A percentile compares a stretch with the other conserved stretches of the same genome.
Evolutionary conservation across 2,113 vertebrate genomes (phyloP).

Genomic region (Speoplatyrhinus poulsoni): DNA sequence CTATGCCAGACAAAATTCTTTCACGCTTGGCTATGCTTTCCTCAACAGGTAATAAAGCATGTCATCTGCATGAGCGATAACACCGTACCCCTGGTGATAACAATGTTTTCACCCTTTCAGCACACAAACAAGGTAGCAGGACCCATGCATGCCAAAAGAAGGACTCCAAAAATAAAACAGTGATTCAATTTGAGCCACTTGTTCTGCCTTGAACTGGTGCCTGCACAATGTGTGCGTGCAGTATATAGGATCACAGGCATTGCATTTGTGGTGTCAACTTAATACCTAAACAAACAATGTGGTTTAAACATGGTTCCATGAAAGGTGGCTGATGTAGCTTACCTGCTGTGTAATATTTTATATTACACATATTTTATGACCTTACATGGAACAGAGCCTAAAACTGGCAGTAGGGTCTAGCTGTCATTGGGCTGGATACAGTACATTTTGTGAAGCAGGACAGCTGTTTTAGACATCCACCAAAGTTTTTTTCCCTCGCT

Average conservation of each 20-base stretch:
- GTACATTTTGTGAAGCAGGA: constrained; percentile 33
- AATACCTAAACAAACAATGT: constrained; percentile 27
- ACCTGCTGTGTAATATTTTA: constrained; percentile 50
- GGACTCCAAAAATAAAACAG: constrained; percentile 11
- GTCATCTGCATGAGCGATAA: constrained; percentile 9
- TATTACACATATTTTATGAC: constrained; percentile 42
- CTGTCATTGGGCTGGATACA: constrained; percentile 13
- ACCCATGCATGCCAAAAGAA: constrained; percentile 25
- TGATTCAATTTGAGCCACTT: constrained; percentile 35
- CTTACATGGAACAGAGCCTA: constrained; percentile 31
- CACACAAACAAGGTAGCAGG: constrained; percentile 23
- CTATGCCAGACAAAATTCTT: constrained; percentile 4
- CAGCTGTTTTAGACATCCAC: constrained; percentile 68
- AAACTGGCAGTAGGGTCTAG: constrained; percentile 30
- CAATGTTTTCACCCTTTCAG: constrained; percentile 5
- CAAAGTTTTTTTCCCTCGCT: constrained; percentile 46
- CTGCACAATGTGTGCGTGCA: constrained; percentile 44
- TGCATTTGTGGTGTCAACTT: constrained; percentile 23
- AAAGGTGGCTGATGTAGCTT: constrained; percentile 19
- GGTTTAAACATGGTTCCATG: constrained; percentile 24
- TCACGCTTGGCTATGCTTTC: not conserved
- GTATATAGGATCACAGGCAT: constrained; percentile 20
- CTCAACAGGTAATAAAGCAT: constrained; percentile 4
- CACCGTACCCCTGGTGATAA: constrained; percentile 9
- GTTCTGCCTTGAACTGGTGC: constrained; percentile 32